Evolutionary conservation across 2,888 invertebrate species (phyloP).

Genomic region (Agrotis segetum): DNA sequence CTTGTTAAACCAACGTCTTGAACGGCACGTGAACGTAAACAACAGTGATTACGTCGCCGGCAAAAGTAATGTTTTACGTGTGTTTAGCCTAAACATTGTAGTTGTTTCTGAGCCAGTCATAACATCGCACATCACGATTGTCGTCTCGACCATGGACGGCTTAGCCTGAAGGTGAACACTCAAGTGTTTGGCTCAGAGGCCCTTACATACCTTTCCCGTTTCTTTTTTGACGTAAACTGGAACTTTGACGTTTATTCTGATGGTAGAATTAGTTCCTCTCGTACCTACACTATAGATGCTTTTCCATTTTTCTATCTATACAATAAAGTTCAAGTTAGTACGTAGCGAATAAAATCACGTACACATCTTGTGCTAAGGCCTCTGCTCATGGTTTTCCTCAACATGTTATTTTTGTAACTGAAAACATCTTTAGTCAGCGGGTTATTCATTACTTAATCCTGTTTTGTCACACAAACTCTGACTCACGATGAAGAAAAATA

Average conservation of each 20-base stretch:
- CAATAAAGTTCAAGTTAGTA: too few relatives aligned
- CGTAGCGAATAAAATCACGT: too few relatives aligned
- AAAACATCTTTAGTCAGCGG: neutral
- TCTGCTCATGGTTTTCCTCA: slow-evolving; percentile 16
- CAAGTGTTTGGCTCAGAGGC: slow-evolving; percentile 1
- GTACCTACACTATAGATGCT: too few relatives aligned
- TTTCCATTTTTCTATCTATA: too few relatives aligned
- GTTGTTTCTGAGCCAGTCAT: slow-evolving; percentile 61
- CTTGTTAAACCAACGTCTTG: slow-evolving; percentile 53
- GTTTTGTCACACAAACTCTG: slow-evolving; percentile 17
- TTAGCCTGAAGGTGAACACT: slow-evolving; percentile 19
- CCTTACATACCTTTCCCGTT: too few relatives aligned
- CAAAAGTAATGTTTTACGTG: slow-evolving; percentile 36
- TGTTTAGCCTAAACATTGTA: slow-evolving; percentile 52
- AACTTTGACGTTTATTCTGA: too few relatives aligned
- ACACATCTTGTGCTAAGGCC: too few relatives aligned
- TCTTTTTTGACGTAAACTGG: too few relatives aligned
- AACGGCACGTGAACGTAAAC: slow-evolving; percentile 38
- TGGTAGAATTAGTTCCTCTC: too few relatives aligned
- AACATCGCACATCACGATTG: slow-evolving; percentile 45
- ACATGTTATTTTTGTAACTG: neutral
- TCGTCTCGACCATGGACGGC: neutral
- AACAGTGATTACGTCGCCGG: slow-evolving; percentile 9
- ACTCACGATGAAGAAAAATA: slow-evolving; percentile 38
- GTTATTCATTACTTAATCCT: slow-evolving; percentile 15